phyloP scores from a whole-genome alignment of 2,797 vertebrate genomes.

The Microctenopoma steveboyesi region DNA sequence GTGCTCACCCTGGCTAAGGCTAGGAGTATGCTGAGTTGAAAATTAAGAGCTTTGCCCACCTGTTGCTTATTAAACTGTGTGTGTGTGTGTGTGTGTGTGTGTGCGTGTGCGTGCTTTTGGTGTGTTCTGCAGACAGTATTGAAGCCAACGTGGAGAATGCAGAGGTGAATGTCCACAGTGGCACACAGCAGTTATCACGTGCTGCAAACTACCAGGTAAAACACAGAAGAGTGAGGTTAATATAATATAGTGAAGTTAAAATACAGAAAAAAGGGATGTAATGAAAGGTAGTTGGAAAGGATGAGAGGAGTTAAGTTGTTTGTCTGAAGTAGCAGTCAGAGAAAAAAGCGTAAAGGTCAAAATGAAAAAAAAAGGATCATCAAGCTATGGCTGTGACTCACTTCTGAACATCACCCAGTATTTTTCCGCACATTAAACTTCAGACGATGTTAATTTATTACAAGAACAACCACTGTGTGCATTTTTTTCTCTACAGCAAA shows the following conservation, averaged over 20 bases:
- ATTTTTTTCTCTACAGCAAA: constrained; percentile 79
- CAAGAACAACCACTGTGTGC: neutral
- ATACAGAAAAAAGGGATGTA: neutral
- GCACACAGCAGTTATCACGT: constrained; percentile 90
- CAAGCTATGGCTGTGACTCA: constrained; percentile 13
- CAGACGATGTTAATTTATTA: neutral
- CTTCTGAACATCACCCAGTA: neutral
- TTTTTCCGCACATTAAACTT: neutral
- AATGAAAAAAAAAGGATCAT: constrained; percentile 8
- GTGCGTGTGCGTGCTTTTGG: neutral
- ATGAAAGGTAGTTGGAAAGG: too few relatives aligned
- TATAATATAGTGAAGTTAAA: neutral
- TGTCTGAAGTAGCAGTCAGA: constrained; percentile 9
- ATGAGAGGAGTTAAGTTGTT: constrained; percentile 6
- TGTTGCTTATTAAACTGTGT: neutral
- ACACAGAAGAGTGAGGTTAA: neutral
- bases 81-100: neutral
- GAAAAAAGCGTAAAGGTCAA: neutral
- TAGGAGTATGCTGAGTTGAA: neutral
- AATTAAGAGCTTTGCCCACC: neutral
- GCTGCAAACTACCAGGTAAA: constrained; percentile 94
- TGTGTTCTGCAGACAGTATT: constrained; percentile 86
- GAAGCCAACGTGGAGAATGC: constrained; percentile 94
- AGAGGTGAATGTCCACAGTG: constrained; percentile 89
- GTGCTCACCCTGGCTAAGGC: neutral